phyloP scores from a whole-genome alignment of 2,888 invertebrate species.

The Diaprepes abbreviatus region DNA sequence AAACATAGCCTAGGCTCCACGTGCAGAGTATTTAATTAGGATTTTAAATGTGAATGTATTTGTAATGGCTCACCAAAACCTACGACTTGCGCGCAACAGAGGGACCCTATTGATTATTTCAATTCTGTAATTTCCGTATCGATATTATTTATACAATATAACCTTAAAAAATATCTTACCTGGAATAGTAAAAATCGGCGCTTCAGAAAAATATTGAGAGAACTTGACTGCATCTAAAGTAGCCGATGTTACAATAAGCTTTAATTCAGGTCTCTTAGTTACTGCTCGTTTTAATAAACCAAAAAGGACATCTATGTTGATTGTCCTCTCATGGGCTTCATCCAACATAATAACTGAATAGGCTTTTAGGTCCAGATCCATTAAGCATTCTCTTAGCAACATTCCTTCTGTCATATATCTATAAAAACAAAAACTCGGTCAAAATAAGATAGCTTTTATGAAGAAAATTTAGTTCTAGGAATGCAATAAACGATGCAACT shows the following conservation, averaged over 20 bases:
- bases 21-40: too few relatives aligned
- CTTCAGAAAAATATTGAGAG: constrained; percentile 97
- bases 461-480: too few relatives aligned
- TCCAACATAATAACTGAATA: constrained; percentile 99
- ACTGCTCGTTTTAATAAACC: constrained; percentile 91
- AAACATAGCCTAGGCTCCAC: too few relatives aligned
- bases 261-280: constrained; percentile 92
- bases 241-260: constrained; percentile 98
- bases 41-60: too few relatives aligned
- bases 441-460: too few relatives aligned
- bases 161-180: constrained; percentile 29
- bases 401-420: constrained; percentile 99
- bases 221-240: constrained; percentile 99
- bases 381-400: constrained; percentile 96
- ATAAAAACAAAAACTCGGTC: background rate
- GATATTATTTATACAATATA: too few relatives aligned
- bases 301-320: constrained; percentile 98
- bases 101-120: too few relatives aligned
- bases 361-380: constrained; percentile 92
- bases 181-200: constrained; percentile 98
- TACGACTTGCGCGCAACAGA: too few relatives aligned
- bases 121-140: too few relatives aligned
- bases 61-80: too few relatives aligned
- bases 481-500: too few relatives aligned
- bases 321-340: constrained; percentile 98